These are phyloP conservation scores for Pecten maximus DNA, from an alignment of 2,888 invertebrate species.

Conservation along the genomic window DNA sequence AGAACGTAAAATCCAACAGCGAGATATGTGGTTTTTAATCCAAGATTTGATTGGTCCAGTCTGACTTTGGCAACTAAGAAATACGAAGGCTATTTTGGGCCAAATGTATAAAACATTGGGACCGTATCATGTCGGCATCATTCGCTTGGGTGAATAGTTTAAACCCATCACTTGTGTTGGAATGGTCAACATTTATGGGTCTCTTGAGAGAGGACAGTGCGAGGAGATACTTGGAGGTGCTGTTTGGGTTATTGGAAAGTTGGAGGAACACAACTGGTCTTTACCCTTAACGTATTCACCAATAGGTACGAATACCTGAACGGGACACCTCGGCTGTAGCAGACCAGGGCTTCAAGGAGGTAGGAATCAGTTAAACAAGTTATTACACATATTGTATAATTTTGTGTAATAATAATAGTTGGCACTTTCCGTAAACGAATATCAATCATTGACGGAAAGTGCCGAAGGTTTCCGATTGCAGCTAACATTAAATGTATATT, in stretches of 20 bases:
- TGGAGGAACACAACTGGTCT: too few species aligned
- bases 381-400: too few species aligned
- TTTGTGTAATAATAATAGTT: too few species aligned
- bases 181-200: background rate
- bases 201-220: background rate
- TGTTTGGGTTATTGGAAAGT: background rate
- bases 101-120: background rate
- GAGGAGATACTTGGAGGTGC: background rate
- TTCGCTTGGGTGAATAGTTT: background rate
- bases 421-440: too few species aligned
- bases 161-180: background rate
- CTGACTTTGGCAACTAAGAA: background rate
- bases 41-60: background rate
- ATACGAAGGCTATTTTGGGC: background rate
- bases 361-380: too few species aligned
- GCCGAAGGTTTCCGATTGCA: too few species aligned
- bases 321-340: too few species aligned
- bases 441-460: too few species aligned
- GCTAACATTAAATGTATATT: too few species aligned
- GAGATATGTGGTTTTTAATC: background rate
- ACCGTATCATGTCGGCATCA: background rate
- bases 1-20: background rate
- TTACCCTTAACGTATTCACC: too few species aligned
- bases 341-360: too few species aligned
- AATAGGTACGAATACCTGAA: too few species aligned